Evolutionary conservation across 1,140 invertebrate genomes (phyloP), one percentile per base, ranked within the genome.

Genomic region (Diachasmimorpha longicaudata): DNA sequence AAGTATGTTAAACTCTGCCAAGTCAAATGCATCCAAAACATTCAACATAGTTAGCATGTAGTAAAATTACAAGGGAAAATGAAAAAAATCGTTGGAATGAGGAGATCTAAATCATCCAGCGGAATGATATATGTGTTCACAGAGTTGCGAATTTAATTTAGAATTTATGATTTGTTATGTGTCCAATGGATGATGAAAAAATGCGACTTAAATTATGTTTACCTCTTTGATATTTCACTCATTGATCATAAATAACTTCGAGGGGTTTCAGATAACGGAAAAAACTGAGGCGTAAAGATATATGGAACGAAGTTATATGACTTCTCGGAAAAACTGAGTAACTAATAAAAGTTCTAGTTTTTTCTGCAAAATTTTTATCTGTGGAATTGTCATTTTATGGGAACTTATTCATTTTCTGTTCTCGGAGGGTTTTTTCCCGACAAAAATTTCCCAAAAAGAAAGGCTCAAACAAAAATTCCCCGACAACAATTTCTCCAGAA

Each of bases 1-100:
- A 79, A 76, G 70, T 72, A 79, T 84, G 67, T 76, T 76, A 81
- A 86, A 86, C 84, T 85, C 48, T 52, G 48, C 48, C 48, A 52
- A 52, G n/a, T 52, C 48, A 52, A n/a, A 52, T 52, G 48, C 48
- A 52, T 52, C 48, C 48, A 52, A 52, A 52, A 52, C 48, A 52
- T 52, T n/a, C 48, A 52, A 52, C 48, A 52, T 52, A 52, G 48
- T 52, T 52, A 52, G 48, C 48, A 16, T 52, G 48, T 52, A 52
- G 14, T 52, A 52, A 52, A 52, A 52, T n/a, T n/a, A 19, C 14
- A 16, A 52, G 9, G 39, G 3, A 13, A 42, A 42, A 42, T 42
- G 14, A 52, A 52, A 16, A 52, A 52, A 52, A 52, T 52, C 16
- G 14, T 4, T 14, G 48, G 48, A 52, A 52, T 52, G 48, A 52